A percentile compares a stretch with the other conserved stretches of the same genome.
phyloP scores from a whole-genome alignment of 2,797 vertebrate genomes.

The Poecilia velifera region DNA sequence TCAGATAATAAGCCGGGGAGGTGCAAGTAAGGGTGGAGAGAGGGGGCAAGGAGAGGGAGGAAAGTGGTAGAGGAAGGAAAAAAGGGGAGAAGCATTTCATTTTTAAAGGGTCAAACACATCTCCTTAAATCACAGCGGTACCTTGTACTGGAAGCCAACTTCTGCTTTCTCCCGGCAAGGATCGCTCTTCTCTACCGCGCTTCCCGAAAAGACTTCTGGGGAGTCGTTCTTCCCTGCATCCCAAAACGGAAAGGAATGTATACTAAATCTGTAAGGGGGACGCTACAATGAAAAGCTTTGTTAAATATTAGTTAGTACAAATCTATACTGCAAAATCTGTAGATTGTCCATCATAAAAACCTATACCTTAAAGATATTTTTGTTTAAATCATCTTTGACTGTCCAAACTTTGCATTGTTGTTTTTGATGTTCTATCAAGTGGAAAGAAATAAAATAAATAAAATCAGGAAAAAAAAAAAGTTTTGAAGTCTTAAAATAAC shows the following conservation, averaged over 20 bases:
- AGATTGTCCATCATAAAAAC: neutral
- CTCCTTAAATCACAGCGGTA: conserved; percentile 73
- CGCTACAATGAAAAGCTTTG: neutral
- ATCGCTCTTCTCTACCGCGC: conserved; percentile 46
- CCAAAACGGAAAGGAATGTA: conserved; percentile 43
- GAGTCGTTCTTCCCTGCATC: conserved; percentile 78
- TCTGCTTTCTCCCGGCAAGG: conserved; percentile 67
- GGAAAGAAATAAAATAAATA: neutral
- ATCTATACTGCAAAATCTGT: neutral
- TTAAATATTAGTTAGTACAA: neutral
- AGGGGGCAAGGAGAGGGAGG: conserved; percentile 26
- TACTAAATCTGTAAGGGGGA: conserved; percentile 30
- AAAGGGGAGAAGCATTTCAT: conserved; percentile 36
- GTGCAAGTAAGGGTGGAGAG: conserved; percentile 47
- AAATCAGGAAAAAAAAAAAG: neutral
- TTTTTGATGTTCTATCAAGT: neutral
- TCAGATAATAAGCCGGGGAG: conserved; percentile 78
- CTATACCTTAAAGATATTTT: neutral
- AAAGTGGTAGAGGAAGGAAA: conserved; percentile 29
- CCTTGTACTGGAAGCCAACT: conserved; percentile 78
- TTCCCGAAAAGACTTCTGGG: conserved; percentile 64
- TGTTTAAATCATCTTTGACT: neutral
- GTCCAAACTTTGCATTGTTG: neutral
- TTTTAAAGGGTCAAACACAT: conserved; percentile 54
- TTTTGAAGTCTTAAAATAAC: neutral